Percentiles rank a stretch among this genome's conserved stretches.
phyloP scores from a whole-genome alignment of 1,140 invertebrate species.

The Dolichoris vasculosae region DNA sequence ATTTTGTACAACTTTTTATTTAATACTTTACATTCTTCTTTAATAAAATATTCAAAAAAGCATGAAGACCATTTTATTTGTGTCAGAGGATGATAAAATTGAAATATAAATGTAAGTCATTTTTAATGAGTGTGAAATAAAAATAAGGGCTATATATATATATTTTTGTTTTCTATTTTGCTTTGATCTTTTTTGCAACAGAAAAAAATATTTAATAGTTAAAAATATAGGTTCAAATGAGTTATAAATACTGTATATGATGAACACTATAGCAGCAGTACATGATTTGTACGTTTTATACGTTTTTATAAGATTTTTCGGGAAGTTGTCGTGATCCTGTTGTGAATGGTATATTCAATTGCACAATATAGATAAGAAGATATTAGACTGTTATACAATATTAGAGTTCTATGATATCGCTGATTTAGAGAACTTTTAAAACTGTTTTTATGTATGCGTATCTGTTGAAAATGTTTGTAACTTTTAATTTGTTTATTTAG shows the following conservation, averaged over 20 bases:
- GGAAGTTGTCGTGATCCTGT: background rate
- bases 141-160: too few relatives aligned
- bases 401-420: background rate
- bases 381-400: background rate
- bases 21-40: too few relatives aligned
- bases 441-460: background rate
- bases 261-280: background rate
- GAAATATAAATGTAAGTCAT: too few relatives aligned
- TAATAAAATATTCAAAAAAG: too few relatives aligned
- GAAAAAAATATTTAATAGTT: constrained; percentile 51
- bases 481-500: too few relatives aligned
- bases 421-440: background rate
- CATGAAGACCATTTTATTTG: too few relatives aligned
- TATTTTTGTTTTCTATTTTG: too few relatives aligned
- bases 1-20: too few relatives aligned
- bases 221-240: background rate
- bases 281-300: background rate
- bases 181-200: background rate
- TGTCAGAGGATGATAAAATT: too few relatives aligned
- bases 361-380: background rate
- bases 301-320: background rate
- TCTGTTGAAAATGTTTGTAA: too few relatives aligned
- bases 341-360: background rate
- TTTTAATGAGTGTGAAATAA: too few relatives aligned
- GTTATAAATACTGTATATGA: background rate